Evolutionary conservation across 2,113 vertebrate species (phyloP).

Genomic region (Clarias batrachus): DNA sequence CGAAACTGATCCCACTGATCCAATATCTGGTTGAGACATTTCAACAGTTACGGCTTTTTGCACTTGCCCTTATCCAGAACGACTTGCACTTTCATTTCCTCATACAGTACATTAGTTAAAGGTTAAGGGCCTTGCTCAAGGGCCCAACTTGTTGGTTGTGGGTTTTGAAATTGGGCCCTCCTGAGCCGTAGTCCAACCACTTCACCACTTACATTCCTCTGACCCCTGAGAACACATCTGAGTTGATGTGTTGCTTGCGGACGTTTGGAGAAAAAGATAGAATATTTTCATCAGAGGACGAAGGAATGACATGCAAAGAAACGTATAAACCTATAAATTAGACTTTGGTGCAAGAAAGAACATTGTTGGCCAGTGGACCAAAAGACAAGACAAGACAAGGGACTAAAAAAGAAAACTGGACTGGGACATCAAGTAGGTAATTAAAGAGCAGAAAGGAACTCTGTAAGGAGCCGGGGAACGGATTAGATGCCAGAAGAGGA

Average conservation of each 20-base stretch:
- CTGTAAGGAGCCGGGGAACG: background rate
- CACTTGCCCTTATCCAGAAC: too few relatives aligned
- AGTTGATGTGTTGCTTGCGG: background rate
- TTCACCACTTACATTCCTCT: too few relatives aligned
- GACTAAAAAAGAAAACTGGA: background rate
- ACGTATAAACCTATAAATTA: background rate
- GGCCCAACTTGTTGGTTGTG: too few relatives aligned
- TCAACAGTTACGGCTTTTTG: too few relatives aligned
- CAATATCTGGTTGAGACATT: background rate
- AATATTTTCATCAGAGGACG: background rate
- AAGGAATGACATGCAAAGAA: background rate
- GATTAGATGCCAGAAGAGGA: background rate
- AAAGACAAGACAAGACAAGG: background rate
- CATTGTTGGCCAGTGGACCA: background rate
- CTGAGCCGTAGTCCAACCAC: too few relatives aligned
- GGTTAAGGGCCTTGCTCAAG: too few relatives aligned
- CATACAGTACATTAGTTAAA: too few relatives aligned
- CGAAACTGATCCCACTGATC: constrained; percentile 2
- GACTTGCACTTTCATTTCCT: too few relatives aligned
- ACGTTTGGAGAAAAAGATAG: background rate
- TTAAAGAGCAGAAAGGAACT: background rate
- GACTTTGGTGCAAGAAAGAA: background rate
- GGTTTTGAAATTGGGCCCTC: too few relatives aligned
- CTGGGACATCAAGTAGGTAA: background rate
- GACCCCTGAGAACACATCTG: background rate